Evolutionary conservation across 2,797 vertebrate genomes (phyloP).

Genomic region (Pitangus sulphuratus): DNA sequence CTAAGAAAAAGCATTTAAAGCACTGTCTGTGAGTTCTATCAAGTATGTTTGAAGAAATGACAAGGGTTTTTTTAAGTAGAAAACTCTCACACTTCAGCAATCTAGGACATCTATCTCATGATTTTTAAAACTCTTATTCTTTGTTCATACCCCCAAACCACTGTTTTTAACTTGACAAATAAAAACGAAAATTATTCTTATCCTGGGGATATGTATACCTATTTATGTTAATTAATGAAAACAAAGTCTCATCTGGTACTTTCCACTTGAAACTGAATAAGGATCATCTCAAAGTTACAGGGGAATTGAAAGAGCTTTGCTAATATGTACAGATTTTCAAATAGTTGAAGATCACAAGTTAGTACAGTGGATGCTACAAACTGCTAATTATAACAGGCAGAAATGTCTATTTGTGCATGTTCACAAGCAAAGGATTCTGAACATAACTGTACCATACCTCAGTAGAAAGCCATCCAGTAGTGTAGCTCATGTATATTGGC

Average conservation of each 20-base stretch:
- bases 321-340: constrained; percentile 11
- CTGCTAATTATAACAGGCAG: background rate
- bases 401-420: background rate
- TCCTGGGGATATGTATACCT: background rate
- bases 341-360: background rate
- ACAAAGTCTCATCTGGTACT: background rate
- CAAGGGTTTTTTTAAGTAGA: background rate
- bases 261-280: background rate
- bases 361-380: background rate
- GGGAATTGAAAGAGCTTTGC: constrained; percentile 2
- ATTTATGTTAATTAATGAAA: constrained; percentile 28
- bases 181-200: background rate
- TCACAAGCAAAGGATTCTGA: background rate
- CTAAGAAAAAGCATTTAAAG: constrained; percentile 5
- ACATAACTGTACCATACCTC: background rate
- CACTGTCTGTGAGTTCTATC: background rate
- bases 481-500: background rate
- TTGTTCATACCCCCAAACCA: background rate
- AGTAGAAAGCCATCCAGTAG: background rate
- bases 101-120: constrained; percentile 10
- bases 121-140: constrained; percentile 3
- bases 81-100: background rate
- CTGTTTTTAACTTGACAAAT: constrained; percentile 32
- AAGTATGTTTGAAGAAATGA: background rate
- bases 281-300: background rate